Conservation (phyloP, 1,140 invertebrate genomes). For the Drosophila murphyi region DNA sequence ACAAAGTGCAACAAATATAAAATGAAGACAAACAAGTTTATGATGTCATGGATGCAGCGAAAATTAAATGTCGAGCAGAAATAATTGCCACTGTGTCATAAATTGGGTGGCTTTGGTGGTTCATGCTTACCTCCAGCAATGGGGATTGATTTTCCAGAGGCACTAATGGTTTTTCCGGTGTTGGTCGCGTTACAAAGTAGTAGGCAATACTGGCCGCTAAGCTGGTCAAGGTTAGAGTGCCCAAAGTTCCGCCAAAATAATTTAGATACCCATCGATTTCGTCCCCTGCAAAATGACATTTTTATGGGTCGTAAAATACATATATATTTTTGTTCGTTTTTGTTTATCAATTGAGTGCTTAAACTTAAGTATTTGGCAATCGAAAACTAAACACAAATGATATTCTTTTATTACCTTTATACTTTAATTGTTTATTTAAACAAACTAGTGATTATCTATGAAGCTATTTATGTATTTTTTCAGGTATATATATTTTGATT, state of each 20-base stretch:
- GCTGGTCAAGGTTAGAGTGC: slow-evolving; percentile 90
- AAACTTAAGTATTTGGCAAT: background rate
- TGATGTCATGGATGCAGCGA: slow-evolving; percentile 59
- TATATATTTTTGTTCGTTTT: background rate
- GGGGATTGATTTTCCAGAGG: slow-evolving; percentile 90
- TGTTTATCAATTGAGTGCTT: background rate
- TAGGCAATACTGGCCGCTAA: slow-evolving; percentile 90
- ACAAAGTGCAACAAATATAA: slow-evolving; percentile 3
- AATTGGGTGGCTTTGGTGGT: slow-evolving; percentile 5
- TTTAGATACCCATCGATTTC: slow-evolving; percentile 91
- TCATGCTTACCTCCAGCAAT: slow-evolving; percentile 87
- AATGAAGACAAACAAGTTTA: slow-evolving; percentile 47
- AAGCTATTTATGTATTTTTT: too few species aligned
- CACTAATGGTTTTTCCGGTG: slow-evolving; percentile 90
- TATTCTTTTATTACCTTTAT: too few species aligned
- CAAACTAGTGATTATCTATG: too few species aligned
- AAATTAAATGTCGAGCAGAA: slow-evolving; percentile 10
- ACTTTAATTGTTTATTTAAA: too few species aligned
- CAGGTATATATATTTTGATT: too few species aligned
- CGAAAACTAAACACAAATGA: too few species aligned
- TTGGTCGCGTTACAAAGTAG: slow-evolving; percentile 90
- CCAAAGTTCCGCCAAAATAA: slow-evolving; percentile 90
- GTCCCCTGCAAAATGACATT: slow-evolving; percentile 85
- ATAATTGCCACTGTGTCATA: slow-evolving; percentile 17
- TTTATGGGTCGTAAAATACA: background rate